Conservation (phyloP, 2,113 vertebrate species). For the Nycticryphes semicollaris region DNA sequence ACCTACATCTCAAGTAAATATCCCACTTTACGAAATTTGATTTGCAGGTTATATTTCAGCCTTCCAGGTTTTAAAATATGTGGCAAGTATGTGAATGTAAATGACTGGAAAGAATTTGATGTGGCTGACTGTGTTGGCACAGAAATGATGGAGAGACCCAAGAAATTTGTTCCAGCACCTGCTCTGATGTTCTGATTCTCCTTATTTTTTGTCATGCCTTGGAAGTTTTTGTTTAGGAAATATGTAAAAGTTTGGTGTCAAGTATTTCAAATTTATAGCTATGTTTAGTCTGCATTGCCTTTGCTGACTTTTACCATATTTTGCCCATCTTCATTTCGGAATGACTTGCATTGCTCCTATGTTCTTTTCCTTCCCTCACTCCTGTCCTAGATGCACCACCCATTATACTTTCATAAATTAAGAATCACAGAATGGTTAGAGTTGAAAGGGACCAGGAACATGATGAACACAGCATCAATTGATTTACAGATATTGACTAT, state of each 20-base stretch:
- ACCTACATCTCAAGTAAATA: not conserved
- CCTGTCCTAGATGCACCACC: not conserved
- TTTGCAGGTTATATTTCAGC: not conserved
- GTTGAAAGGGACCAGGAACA: no score
- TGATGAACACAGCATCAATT: not conserved
- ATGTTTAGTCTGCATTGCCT: not conserved
- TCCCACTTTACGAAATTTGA: not conserved
- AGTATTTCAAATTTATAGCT: not conserved
- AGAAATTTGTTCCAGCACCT: not conserved
- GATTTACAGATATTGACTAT: not conserved
- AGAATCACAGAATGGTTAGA: not conserved
- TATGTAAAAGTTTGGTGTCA: not conserved
- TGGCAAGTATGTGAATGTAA: not conserved
- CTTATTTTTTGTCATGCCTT: not conserved
- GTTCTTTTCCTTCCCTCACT: not conserved
- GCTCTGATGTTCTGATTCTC: not conserved
- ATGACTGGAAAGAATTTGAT: not conserved
- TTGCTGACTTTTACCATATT: not conserved
- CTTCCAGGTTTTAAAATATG: not conserved
- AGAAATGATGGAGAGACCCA: not conserved
- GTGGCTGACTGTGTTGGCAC: not conserved
- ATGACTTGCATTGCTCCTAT: not conserved
- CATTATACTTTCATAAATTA: not conserved
- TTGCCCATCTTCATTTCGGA: not conserved
- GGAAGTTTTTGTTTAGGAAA: not conserved